phyloP scores from a whole-genome alignment of 2,113 vertebrate genomes.

The Toxotes jaculatrix region DNA sequence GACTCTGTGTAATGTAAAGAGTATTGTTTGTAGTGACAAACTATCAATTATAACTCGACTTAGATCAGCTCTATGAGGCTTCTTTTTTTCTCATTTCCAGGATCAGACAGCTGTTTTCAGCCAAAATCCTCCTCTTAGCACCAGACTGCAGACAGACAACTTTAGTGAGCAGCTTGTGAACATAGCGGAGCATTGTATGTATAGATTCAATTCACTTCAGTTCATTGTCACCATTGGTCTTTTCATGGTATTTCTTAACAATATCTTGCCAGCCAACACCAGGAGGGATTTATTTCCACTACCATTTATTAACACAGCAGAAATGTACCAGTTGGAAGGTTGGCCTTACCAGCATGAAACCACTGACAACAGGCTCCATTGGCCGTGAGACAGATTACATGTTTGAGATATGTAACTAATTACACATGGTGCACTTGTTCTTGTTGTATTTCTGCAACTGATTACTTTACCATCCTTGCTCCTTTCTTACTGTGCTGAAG shows the following conservation, averaged over 20 bases:
- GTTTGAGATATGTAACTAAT: neutral
- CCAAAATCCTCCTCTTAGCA: no score
- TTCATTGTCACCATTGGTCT: neutral
- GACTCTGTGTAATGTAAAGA: neutral
- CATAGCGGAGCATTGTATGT: no score
- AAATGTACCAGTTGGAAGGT: neutral
- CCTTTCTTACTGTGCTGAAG: no score
- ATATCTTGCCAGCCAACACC: neutral
- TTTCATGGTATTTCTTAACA: neutral
- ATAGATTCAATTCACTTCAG: no score
- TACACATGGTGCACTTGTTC: no score
- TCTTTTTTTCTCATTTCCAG: neutral
- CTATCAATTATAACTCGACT: no score
- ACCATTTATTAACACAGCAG: neutral
- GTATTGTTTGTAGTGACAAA: neutral
- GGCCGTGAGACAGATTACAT: neutral
- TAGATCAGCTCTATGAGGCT: neutral
- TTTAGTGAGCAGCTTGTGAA: no score
- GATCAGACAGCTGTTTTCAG: neutral
- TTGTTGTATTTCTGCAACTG: no score
- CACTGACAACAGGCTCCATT: neutral
- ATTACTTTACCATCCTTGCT: no score
- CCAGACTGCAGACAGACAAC: no score
- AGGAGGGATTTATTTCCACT: neutral
- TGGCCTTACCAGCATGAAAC: neutral